These are phyloP conservation scores for Crotalus tigris DNA, from an alignment of 2,113 vertebrate species.

Conservation along the genomic window DNA sequence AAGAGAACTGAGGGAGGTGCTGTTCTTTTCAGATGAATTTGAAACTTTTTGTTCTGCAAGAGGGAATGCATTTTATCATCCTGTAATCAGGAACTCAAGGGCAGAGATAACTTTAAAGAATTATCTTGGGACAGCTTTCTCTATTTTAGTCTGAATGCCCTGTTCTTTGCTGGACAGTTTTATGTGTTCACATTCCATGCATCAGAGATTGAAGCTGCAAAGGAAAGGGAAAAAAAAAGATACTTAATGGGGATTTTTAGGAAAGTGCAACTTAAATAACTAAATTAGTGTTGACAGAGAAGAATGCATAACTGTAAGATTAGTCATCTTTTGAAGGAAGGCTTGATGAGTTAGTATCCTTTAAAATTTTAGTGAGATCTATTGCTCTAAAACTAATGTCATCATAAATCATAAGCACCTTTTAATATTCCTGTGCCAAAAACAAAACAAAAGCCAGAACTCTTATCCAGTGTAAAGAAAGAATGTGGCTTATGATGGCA, in stretches of 20 bases:
- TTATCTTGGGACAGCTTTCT: conserved; percentile 18
- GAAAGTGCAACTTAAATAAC: conserved; percentile 37
- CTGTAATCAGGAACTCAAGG: conserved; percentile 17
- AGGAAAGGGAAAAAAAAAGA: not conserved
- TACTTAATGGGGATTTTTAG: conserved; percentile 40
- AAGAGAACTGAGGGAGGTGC: not conserved
- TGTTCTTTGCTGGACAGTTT: conserved; percentile 21
- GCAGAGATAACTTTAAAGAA: conserved; percentile 23
- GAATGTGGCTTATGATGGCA: not conserved
- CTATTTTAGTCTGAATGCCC: not conserved
- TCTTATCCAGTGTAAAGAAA: not conserved
- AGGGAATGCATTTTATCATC: not conserved
- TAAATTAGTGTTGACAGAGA: conserved; percentile 31
- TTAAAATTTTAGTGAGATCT: conserved; percentile 20
- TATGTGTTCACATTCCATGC: not conserved
- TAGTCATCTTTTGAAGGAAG: conserved; percentile 21
- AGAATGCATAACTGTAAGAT: conserved; percentile 23
- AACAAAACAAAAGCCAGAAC: not conserved
- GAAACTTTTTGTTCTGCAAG: not conserved
- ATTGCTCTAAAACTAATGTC: conserved; percentile 22
- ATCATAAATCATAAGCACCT: conserved; percentile 32
- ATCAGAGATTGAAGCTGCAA: conserved; percentile 21
- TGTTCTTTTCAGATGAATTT: not conserved
- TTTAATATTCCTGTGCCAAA: not conserved
- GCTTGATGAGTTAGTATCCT: not conserved